phyloP scores from a whole-genome alignment of 2,113 vertebrate species.

The Grallaria varia region DNA sequence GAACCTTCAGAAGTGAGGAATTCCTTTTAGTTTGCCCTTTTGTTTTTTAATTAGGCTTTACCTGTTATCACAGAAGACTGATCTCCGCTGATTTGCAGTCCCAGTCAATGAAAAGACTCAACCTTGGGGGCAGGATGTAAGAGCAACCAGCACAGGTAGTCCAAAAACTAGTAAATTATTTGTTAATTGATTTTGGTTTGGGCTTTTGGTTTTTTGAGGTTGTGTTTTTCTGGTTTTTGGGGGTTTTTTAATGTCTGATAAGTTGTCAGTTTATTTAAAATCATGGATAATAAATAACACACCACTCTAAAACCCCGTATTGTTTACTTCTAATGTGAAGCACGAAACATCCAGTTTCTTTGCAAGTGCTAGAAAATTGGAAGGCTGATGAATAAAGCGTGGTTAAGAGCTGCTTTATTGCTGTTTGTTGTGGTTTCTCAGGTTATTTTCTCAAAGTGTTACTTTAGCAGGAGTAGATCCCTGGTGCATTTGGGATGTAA shows the following conservation, averaged over 20 bases:
- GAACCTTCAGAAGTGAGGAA: background rate
- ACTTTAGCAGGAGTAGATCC: background rate
- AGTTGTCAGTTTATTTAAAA: background rate
- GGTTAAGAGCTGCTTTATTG: background rate
- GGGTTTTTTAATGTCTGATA: background rate
- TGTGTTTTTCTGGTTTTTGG: background rate
- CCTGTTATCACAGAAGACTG: background rate
- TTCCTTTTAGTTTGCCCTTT: background rate
- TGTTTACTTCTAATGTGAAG: background rate
- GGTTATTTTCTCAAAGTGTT: background rate
- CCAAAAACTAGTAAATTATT: background rate
- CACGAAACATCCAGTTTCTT: background rate
- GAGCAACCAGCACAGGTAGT: background rate
- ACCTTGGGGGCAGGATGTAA: fast-evolving
- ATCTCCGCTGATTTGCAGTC: background rate
- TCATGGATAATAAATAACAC: background rate
- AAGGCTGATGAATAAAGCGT: background rate
- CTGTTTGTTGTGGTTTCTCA: background rate
- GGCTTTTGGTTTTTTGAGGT: background rate
- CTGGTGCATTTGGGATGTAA: background rate
- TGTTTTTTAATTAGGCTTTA: background rate
- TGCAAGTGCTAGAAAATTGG: background rate
- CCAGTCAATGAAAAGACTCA: background rate
- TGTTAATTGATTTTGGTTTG: background rate
- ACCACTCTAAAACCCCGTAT: background rate